Conservation (phyloP, 2,888 invertebrate species). For the Macroteleia sp. region DNA sequence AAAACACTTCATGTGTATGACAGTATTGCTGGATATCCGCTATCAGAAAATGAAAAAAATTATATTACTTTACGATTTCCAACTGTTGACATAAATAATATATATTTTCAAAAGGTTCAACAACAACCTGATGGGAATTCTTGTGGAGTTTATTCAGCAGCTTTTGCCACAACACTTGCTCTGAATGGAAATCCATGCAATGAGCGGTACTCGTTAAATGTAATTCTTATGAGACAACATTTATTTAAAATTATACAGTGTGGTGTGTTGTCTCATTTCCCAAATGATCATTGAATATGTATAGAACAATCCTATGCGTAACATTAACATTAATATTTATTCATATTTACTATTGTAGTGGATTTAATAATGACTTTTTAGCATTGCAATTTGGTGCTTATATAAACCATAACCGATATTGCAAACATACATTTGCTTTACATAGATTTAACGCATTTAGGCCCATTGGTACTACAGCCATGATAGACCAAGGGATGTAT, state of each 20-base stretch:
- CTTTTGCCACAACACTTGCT: slow-evolving; percentile 54
- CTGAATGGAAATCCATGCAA: slow-evolving; percentile 7
- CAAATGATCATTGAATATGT: neutral
- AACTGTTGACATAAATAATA: slow-evolving; percentile 1
- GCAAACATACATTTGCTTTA: no score
- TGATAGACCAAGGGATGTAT: no score
- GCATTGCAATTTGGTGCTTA: no score
- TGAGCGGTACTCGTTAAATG: slow-evolving; percentile 33
- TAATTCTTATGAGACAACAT: slow-evolving; percentile 35
- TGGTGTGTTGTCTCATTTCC: slow-evolving; percentile 30
- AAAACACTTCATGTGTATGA: slow-evolving; percentile 40
- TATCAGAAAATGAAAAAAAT: slow-evolving; percentile 12
- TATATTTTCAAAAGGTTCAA: neutral
- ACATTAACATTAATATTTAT: no score
- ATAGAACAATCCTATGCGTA: no score
- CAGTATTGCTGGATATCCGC: slow-evolving; percentile 36
- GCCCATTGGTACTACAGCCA: no score
- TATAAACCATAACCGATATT: no score
- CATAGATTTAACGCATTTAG: no score
- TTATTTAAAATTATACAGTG: slow-evolving; percentile 33
- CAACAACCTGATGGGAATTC: slow-evolving; percentile 47
- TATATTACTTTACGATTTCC: slow-evolving; percentile 53
- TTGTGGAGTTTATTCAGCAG: slow-evolving; percentile 62
- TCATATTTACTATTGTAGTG: no score
- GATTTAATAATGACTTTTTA: no score